phyloP scores from a whole-genome alignment of 2,888 invertebrate genomes.

The Digitonthophagus gazella region DNA sequence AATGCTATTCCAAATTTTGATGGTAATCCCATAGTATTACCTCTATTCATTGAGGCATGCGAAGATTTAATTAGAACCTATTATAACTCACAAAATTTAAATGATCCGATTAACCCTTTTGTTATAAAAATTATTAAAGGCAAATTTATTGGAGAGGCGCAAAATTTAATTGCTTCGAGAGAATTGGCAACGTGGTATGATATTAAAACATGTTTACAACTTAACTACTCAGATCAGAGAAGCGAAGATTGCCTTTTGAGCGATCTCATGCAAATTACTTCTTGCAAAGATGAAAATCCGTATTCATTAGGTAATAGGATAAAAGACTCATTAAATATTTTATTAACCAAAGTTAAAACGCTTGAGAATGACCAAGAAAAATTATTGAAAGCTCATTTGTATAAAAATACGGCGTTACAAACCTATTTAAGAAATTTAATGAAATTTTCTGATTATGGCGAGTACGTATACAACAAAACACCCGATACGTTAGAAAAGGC shows the following conservation, averaged over 20 bases:
- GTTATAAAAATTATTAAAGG: no score
- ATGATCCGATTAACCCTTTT: no score
- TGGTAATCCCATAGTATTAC: not conserved
- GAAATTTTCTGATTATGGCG: not conserved
- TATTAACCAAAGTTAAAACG: not conserved
- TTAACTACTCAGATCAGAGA: constrained; percentile 1
- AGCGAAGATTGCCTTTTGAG: not conserved
- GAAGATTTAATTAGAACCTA: not conserved
- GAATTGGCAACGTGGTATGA: constrained; percentile 1
- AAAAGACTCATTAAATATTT: not conserved
- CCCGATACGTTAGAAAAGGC: not conserved
- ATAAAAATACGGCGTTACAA: not conserved
- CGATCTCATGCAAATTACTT: constrained; percentile 1
- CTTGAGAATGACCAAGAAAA: not conserved
- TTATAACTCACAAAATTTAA: no score
- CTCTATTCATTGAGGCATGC: not conserved
- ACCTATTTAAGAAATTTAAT: not conserved
- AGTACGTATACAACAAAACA: not conserved
- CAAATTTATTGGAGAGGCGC: no score
- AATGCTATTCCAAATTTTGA: constrained; percentile 3
- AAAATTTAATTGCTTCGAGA: not conserved
- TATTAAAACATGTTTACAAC: no score
- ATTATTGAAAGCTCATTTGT: not conserved
- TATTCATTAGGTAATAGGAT: not conserved
- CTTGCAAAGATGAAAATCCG: constrained; percentile 12